Evolutionary conservation across 2,888 invertebrate genomes (phyloP).

Genomic region (Eudemis profundana): DNA sequence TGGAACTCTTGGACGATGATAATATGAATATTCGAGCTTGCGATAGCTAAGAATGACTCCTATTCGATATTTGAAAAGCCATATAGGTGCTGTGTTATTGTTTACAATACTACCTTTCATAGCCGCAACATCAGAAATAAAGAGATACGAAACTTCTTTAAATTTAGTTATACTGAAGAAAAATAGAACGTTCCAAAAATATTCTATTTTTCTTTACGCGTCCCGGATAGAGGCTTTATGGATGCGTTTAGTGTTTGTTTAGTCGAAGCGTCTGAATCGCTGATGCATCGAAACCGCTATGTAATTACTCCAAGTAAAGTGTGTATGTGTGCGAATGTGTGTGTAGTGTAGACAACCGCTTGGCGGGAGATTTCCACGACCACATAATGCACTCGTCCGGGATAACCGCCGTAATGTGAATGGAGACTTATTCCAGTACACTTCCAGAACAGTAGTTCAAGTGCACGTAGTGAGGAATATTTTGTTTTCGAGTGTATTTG

Average conservation of each 20-base stretch:
- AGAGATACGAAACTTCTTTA: too few relatives aligned
- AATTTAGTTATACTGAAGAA: too few relatives aligned
- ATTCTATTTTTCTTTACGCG: too few relatives aligned
- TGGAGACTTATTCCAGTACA: constrained; percentile 30
- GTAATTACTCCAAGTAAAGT: constrained; percentile 13
- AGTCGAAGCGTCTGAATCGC: neutral
- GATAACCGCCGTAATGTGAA: constrained; percentile 45
- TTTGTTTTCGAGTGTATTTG: too few relatives aligned
- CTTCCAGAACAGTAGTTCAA: constrained; percentile 12
- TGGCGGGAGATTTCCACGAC: constrained; percentile 42
- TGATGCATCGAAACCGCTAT: constrained; percentile 6
- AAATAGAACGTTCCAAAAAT: too few relatives aligned
- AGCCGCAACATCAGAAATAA: too few relatives aligned
- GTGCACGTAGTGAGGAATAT: neutral
- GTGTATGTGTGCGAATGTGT: constrained; percentile 14
- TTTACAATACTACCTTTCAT: too few relatives aligned
- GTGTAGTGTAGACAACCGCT: constrained; percentile 32
- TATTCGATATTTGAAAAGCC: too few relatives aligned
- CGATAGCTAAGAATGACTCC: neutral
- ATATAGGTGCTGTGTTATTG: too few relatives aligned
- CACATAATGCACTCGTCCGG: constrained; percentile 43
- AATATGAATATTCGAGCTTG: neutral
- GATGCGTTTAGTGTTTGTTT: neutral
- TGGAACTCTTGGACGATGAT: neutral
- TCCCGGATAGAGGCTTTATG: too few relatives aligned